Evolutionary conservation across 2,888 invertebrate genomes (phyloP), one percentile per base, ranked within the genome.

Genomic region (Artemia sp.): DNA sequence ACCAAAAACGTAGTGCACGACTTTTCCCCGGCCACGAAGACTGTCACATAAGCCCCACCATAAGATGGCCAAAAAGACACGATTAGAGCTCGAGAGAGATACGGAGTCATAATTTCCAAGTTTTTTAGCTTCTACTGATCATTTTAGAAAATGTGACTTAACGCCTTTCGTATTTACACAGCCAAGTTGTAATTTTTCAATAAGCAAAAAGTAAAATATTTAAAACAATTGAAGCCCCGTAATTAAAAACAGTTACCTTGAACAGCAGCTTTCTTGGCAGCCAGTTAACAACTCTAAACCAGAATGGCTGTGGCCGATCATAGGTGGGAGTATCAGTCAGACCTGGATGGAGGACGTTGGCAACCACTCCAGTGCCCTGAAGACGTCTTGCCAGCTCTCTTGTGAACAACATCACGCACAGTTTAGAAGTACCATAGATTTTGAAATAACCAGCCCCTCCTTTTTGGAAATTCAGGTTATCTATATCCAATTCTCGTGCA

Each of bases 371-470:
- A 24, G 69, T 71, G 50, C 67, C 71, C 19, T 71, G 19, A 12
- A 71, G 52, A 66, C 71, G 70, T 10, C 70, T 66, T 1, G 71
- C 71, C n/a, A 71, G 67, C 12, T 71, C 71, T 6, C 67, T n/a
- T 8, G 71, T 70, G 51, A 71, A 71, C 12, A 71, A 53, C 14
- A 71, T 14, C 12, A 51, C 51, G 52, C 69, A 70, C 50, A 71
- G 66, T 51, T 71, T 71, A 38, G 67, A 51, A 24, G 24, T 52
- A 12, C 67, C 14, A 67, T 71, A 71, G 38, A 70, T 70, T 52
- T 64, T 67, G 53, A 71, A 67, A 51, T 52, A 11, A 0, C 67
- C 67, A 12, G 67, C 24, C 5, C 50, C 24, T 52, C 67, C 67
- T 66, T 71, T 71, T 12, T 51, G 38, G 50, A 67, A 70, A 51